A percentile compares a stretch with the other conserved stretches of the same genome.
These are phyloP conservation scores for Sebastes hopkinsi DNA, from an alignment of 2,797 vertebrate species.

Conservation along the genomic window DNA sequence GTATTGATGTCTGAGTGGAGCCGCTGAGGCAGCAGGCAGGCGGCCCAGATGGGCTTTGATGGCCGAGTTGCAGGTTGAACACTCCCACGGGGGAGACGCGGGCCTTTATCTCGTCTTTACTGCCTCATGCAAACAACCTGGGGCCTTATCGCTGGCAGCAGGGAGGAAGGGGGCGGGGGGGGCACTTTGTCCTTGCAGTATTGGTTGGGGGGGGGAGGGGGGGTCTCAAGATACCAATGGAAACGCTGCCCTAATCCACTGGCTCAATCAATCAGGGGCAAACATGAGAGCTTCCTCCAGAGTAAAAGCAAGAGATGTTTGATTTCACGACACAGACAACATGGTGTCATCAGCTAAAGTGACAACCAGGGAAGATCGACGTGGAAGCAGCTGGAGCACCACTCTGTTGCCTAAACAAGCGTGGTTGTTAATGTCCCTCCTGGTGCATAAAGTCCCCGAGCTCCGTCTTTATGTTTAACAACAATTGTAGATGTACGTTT, in stretches of 20 bases:
- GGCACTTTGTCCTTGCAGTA: not conserved
- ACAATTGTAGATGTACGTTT: not conserved
- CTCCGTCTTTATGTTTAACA: slow-evolving; percentile 26
- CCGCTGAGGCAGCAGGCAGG: slow-evolving; percentile 8
- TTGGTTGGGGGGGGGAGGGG: not conserved
- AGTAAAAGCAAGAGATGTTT: slow-evolving; percentile 11
- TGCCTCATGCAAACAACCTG: slow-evolving; percentile 63
- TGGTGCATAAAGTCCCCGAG: not conserved
- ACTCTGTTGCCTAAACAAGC: slow-evolving; percentile 18
- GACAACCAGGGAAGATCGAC: not conserved
- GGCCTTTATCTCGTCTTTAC: slow-evolving; percentile 70
- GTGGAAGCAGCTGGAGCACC: slow-evolving; percentile 16
- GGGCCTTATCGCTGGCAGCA: slow-evolving; percentile 13
- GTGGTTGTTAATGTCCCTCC: not conserved
- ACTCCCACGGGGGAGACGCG: not conserved
- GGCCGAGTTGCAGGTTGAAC: slow-evolving; percentile 19
- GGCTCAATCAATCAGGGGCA: slow-evolving; percentile 47
- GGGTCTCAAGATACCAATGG: not conserved
- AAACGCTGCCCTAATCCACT: slow-evolving; percentile 23
- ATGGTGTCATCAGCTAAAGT: slow-evolving; percentile 19
- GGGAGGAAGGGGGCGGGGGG: not conserved
- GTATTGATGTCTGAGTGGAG: slow-evolving; percentile 40
- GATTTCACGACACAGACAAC: slow-evolving; percentile 4
- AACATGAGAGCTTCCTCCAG: slow-evolving; percentile 52
- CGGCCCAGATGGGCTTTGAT: slow-evolving; percentile 56